Evolutionary conservation across 2,888 invertebrate species (phyloP), one percentile per base, ranked within the genome.

Genomic region (Eristalinus sepulchralis): DNA sequence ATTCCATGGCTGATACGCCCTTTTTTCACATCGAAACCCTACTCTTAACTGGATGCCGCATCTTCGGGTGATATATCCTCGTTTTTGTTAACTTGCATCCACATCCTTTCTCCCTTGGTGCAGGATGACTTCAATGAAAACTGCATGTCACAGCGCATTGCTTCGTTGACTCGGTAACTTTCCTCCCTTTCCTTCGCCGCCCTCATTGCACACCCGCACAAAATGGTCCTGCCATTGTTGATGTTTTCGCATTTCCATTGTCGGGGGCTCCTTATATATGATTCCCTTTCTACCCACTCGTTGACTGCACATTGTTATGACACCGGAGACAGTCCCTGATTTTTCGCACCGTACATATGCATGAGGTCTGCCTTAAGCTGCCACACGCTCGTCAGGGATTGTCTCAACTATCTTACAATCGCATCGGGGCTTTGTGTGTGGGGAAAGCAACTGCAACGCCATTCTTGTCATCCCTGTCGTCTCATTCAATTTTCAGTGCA

Each of bases 331-430:
- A 63, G 55, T 73, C 47, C 53, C 24, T 60, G 82, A 83, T 83
- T 83, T 66, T 72, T 77, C 62, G 77, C 82, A 83, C 71, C 62
- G 36, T 71, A 47, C 10, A 57, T 39, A 57, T 39, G 31, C 39
- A 63, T 62, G 20, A 1, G 20, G 39, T 64, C 22, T 33, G 57
- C 9, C n/a, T 76, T 47, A 47, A 47, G 47, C 36, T 39, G 36
- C 36, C 36, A 4, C 36, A 1, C 36, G 11, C 47, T 17, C 17
- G 47, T 3, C 39, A 39, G 2, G 39, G 39, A n/a, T 39, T 39
- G 39, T 39, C 39, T 39, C 39, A 39, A 39, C 39, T 39, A 39
- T 39, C n/a, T 39, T n/a, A 17, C 47, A 47, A 47, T 47, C 47
- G 17, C 47, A 47, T 47, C 17, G 8, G 17, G 17, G 47, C 8